A percentile compares a stretch with the other conserved stretches of the same genome.
Conservation (phyloP, 2,797 vertebrate species). For the Percopsis omiscomaycus region DNA sequence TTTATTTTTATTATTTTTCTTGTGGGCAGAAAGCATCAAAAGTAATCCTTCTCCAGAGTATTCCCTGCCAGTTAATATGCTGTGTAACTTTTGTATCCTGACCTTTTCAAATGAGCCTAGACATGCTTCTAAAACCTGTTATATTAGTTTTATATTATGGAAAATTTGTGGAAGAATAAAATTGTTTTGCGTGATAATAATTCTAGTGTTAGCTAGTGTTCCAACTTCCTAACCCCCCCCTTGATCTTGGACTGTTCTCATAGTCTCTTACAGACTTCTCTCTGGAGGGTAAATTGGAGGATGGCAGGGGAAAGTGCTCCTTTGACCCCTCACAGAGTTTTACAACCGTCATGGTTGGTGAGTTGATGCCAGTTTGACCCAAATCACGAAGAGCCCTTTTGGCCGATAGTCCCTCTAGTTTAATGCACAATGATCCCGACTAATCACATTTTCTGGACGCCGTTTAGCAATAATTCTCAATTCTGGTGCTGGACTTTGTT, state of each 20-base stretch:
- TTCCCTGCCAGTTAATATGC: no score
- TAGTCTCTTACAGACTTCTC: conserved; percentile 81
- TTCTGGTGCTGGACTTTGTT: conserved; percentile 16
- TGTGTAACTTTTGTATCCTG: no score
- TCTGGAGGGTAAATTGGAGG: conserved; percentile 79
- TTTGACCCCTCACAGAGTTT: conserved; percentile 96
- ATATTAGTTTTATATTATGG: no score
- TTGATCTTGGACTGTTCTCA: conserved; percentile 18
- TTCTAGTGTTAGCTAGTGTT: neutral
- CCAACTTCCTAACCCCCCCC: neutral
- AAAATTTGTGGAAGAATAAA: no score
- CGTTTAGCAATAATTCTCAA: neutral
- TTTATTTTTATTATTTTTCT: no score
- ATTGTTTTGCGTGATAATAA: no score
- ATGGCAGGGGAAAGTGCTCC: conserved; percentile 92
- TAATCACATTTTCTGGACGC: conserved; percentile 32
- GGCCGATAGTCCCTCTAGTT: conserved; percentile 20
- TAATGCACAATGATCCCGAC: conserved; percentile 35
- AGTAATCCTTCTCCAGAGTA: no score
- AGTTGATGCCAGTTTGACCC: conserved; percentile 70
- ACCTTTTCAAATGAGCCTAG: no score
- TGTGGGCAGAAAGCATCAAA: no score
- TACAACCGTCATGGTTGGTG: conserved; percentile 95
- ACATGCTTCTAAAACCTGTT: no score
- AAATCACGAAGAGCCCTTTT: conserved; percentile 26